phyloP scores from a whole-genome alignment of 2,888 invertebrate species.

The Chrysolina oricalcia region DNA sequence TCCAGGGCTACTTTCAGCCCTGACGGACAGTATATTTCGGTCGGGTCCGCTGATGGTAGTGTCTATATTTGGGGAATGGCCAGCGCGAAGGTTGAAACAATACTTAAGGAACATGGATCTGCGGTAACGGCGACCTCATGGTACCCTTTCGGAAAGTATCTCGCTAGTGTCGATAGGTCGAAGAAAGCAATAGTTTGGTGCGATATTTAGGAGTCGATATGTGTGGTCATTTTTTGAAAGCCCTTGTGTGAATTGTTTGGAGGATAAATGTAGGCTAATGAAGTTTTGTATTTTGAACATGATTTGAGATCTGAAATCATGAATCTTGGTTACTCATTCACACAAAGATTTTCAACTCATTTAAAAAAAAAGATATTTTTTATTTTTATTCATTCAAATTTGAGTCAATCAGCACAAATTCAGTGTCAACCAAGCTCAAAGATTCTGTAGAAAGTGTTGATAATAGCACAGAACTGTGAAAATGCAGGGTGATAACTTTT shows the following conservation, averaged over 20 bases:
- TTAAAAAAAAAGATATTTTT: no score
- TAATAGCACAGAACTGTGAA: no score
- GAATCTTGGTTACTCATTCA: not conserved
- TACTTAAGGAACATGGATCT: slow-evolving; percentile 87
- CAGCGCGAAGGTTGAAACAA: slow-evolving; percentile 82
- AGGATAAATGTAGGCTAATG: no score
- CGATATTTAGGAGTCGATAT: slow-evolving; percentile 37
- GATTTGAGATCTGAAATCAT: no score
- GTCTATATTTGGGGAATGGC: slow-evolving; percentile 93
- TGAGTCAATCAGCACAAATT: no score
- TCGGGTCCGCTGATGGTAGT: slow-evolving; percentile 93
- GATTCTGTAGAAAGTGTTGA: no score
- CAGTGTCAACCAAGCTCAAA: no score
- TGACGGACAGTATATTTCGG: slow-evolving; percentile 90
- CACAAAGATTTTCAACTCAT: no score
- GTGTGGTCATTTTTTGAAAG: not conserved
- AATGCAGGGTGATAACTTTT: no score
- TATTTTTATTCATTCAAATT: no score
- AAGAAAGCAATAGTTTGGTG: slow-evolving; percentile 87
- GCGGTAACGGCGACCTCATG: slow-evolving; percentile 91
- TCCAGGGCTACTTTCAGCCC: slow-evolving; percentile 94
- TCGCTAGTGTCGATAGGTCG: slow-evolving; percentile 88
- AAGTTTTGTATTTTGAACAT: no score
- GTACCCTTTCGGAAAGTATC: slow-evolving; percentile 87
- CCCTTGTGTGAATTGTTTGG: not conserved